Evolutionary conservation across 2,113 vertebrate species (phyloP), one percentile per base, ranked within the genome.

Genomic region (Rallus limicola): DNA sequence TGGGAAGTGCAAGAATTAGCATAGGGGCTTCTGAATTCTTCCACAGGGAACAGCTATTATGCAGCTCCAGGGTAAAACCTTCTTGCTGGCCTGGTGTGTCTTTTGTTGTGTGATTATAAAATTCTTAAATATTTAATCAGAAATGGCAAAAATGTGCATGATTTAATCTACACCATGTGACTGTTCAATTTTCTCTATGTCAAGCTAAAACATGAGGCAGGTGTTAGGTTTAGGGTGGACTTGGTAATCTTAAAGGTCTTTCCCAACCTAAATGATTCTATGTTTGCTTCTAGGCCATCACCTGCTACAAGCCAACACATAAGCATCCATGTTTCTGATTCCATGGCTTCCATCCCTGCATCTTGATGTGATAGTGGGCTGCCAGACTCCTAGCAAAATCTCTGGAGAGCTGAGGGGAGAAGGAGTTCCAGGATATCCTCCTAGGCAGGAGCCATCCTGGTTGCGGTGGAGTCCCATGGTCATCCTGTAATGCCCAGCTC

Each of bases 401-500:
- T 44, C 14, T 2, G 33, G 20, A n/a, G n/a, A 75, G 13, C 59
- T 44, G 55, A 74, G 48, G 8, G 10, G 10, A 90, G 17, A 72
- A 87, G n/a, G n/a, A 64, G 11, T 11, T 74, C 29, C 46, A 79
- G 46, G 42, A 79, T 19, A 7, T 63, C 46, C 14, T 21, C 18
- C 10, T 3, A 48, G 55, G 6, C 25, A 11, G 33, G 59, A 63
- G 50, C 24, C 4, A n/a, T 2, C 15, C 42, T 15, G 42, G 29
- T 13, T 44, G 38, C 21, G 36, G 18, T 18, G 38, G 29, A 20
- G 16, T 34, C 55, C 69, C 0, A 0, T 15, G 19, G 33, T 15
- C 33, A 58, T 3, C 26, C 36, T 38, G 34, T 10, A 44, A 60
- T 0, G 1, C 23, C 31, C 34, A 34, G 74, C 23, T 34, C 34